Base-by-base conservation (phyloP, 2,888 invertebrate genomes). In the Ptychoptera contaminata region DNA sequence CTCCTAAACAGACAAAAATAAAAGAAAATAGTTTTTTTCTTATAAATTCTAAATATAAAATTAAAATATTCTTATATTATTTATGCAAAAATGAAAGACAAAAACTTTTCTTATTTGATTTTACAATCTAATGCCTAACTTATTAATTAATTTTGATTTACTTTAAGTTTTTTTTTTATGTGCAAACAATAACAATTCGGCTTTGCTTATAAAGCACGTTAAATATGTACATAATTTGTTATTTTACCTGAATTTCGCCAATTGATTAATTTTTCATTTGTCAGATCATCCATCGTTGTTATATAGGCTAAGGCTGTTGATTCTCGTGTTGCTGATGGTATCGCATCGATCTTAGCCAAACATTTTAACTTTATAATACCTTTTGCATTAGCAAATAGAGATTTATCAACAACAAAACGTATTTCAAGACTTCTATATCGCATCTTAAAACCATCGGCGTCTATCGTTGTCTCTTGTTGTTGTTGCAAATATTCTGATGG, bases 321-420 rank as follows among this genome's bases (percentile, higher is more conserved):
- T 46, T 64, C 63, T 31, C 62, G 61, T 38, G 56, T 53, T 40
- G 62, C 50, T 42, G 58, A 56, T 37, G 63, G 59, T 46, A 62
- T 62, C 51, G 60, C 60, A 49, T 62, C 62, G 53, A 65, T 65
- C 56, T 65, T 63, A 49, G 65, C 63, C 16, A 64, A 59, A 53
- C 65, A 65, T 52, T 62, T 63, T 44, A 65, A 54, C 51, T 61
- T 57, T 40, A 65, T 56, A 46, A 55, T 55, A 49, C 60, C 60
- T 40, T 56, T 54, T 31, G 56, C 52, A 53, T 59, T 58, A 44
- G 61, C 53, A 61, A 65, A 43, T 59, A 59, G 39, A 58, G 58
- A 36, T 58, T 63, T 60, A 50, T 62, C 63, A 49, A 65, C 53
- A 47, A 61, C 61, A 50, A 65, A 63, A 47, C 63, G 59, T 44